Percentiles rank a stretch among this genome's conserved stretches.
Conservation (phyloP, 2,888 invertebrate genomes). For the Alitta virens region DNA sequence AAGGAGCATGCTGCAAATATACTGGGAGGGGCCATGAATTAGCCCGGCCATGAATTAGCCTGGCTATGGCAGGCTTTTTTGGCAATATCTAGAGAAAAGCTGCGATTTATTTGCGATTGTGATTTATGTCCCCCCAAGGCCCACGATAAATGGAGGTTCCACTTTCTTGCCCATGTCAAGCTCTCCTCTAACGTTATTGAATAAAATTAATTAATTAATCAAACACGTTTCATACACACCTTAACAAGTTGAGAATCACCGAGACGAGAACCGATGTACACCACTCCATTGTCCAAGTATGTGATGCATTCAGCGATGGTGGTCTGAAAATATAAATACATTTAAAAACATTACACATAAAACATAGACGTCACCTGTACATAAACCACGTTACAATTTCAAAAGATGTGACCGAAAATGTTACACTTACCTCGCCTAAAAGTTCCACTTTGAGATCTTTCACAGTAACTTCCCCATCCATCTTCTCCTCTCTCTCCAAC, state of each 20-base stretch:
- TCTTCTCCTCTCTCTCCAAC: slow-evolving; percentile 73
- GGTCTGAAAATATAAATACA: slow-evolving; percentile 52
- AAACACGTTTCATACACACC: slow-evolving; percentile 43
- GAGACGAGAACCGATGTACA: slow-evolving; percentile 88
- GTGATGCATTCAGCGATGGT: slow-evolving; percentile 93
- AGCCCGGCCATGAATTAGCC: too few relatives aligned
- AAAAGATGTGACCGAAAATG: too few relatives aligned
- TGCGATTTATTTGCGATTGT: too few relatives aligned
- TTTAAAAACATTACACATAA: too few relatives aligned
- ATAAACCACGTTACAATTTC: too few relatives aligned
- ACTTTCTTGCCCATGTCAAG: neutral
- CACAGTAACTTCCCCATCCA: slow-evolving; percentile 69
- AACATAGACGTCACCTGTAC: too few relatives aligned
- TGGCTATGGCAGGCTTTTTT: too few relatives aligned
- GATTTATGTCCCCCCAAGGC: too few relatives aligned
- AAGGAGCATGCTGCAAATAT: too few relatives aligned
- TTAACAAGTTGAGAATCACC: slow-evolving; percentile 92
- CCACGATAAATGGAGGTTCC: neutral
- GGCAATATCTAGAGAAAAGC: too few relatives aligned
- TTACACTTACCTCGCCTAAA: slow-evolving; percentile 65
- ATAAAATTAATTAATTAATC: neutral
- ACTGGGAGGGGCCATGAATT: too few relatives aligned
- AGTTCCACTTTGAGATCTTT: slow-evolving; percentile 92
- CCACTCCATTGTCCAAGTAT: slow-evolving; percentile 96
- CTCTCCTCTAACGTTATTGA: neutral